Percentiles rank a stretch among this genome's conserved stretches.
These are phyloP conservation scores for Platysternon megacephalum DNA, from an alignment of 2,113 vertebrate genomes.

Conservation along the genomic window DNA sequence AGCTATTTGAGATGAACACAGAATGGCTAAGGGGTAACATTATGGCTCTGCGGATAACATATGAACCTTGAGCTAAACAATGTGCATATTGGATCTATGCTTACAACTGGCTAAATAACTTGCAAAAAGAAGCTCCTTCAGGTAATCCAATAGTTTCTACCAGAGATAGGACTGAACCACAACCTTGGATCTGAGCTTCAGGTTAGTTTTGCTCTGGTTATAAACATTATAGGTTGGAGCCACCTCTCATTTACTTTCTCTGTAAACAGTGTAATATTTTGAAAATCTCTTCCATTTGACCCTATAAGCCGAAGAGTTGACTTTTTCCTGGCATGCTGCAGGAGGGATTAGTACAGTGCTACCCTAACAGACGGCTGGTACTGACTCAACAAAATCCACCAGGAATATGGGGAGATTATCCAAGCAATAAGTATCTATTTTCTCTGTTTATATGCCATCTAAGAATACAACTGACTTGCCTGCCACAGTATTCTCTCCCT, in stretches of 20 bases:
- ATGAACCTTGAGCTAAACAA: neutral
- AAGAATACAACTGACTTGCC: neutral
- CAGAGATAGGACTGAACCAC: neutral
- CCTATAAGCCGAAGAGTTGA: neutral
- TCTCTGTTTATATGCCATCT: neutral
- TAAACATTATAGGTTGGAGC: neutral
- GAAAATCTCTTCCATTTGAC: neutral
- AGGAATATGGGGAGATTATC: neutral
- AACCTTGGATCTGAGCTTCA: neutral
- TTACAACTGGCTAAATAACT: neutral
- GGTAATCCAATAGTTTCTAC: neutral
- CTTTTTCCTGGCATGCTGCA: neutral
- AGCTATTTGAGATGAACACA: neutral
- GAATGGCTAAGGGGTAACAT: neutral
- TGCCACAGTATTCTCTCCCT: neutral
- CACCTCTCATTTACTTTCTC: neutral
- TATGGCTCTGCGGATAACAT: neutral
- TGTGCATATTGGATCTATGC: neutral
- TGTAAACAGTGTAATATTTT: neutral
- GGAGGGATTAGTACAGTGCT: neutral
- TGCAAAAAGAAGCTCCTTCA: neutral
- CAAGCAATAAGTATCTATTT: neutral
- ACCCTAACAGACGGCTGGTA: accelerated
- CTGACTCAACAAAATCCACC: neutral
- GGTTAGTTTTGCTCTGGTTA: neutral